Conservation (phyloP, 2,797 vertebrate genomes). For the Zalophus californianus region DNA sequence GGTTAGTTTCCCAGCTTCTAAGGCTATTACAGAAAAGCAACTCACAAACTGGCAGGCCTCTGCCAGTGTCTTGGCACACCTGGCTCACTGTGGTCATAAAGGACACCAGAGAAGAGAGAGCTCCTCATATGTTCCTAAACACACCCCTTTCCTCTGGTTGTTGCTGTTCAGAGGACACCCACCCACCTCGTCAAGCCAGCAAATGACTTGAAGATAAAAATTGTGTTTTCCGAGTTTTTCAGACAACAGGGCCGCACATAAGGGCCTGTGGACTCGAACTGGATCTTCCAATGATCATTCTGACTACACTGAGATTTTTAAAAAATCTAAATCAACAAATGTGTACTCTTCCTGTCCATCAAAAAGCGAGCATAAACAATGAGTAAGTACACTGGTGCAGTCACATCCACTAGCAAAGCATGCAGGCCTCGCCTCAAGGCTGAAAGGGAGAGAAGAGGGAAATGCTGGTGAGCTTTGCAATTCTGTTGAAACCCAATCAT, state of each 20-base stretch:
- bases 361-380: not conserved
- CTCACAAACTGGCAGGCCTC: not conserved
- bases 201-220: not conserved
- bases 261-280: not conserved
- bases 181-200: not conserved
- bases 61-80: not conserved
- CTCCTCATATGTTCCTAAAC: not conserved
- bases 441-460: not conserved
- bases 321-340: not conserved
- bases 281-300: not conserved
- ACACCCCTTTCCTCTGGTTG: not conserved
- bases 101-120: not conserved
- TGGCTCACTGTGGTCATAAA: not conserved
- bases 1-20: not conserved
- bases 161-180: not conserved
- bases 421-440: not conserved
- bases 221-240: not conserved
- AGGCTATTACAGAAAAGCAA: not conserved
- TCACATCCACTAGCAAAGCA: not conserved
- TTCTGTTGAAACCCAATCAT: rapidly evolving
- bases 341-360: not conserved
- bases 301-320: not conserved
- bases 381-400: not conserved
- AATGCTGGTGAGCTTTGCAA: not conserved
- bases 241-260: not conserved